phyloP scores from a whole-genome alignment of 2,113 vertebrate genomes.

The Tiliqua scincoides region DNA sequence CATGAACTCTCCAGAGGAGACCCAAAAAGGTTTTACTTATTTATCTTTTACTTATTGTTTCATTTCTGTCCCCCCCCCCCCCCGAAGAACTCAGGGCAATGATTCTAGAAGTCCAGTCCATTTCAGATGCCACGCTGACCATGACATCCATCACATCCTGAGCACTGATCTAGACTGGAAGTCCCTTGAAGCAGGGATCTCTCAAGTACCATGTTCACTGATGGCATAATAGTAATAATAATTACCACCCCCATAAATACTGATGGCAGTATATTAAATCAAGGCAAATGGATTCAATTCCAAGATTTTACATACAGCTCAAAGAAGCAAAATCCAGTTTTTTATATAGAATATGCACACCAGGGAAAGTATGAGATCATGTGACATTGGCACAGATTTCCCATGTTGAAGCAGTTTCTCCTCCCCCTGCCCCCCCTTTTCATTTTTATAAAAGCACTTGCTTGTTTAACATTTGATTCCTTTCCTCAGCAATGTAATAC shows the following conservation, averaged over 20 bases:
- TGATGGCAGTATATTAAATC: conserved; percentile 14
- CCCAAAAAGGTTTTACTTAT: no score
- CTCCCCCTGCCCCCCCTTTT: conserved; percentile 4
- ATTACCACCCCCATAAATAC: background rate
- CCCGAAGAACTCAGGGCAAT: background rate
- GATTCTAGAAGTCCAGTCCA: no score
- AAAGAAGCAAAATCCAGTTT: conserved; percentile 35
- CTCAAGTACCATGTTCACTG: no score
- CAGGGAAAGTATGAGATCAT: conserved; percentile 52
- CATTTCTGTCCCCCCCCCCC: background rate
- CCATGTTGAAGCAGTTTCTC: conserved; percentile 54
- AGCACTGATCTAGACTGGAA: no score
- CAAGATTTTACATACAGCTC: conserved; percentile 43
- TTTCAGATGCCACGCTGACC: no score
- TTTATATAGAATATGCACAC: conserved; percentile 25
- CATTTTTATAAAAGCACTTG: conserved; percentile 66
- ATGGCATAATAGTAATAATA: no score
- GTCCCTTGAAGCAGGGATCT: no score
- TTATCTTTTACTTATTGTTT: background rate
- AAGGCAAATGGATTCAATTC: background rate
- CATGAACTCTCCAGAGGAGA: no score
- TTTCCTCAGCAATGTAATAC: conserved; percentile 33
- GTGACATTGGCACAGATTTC: conserved; percentile 55
- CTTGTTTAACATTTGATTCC: conserved; percentile 45
- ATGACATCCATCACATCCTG: no score